Conservation (phyloP, 2,888 invertebrate genomes). For the Tachina grossa region DNA sequence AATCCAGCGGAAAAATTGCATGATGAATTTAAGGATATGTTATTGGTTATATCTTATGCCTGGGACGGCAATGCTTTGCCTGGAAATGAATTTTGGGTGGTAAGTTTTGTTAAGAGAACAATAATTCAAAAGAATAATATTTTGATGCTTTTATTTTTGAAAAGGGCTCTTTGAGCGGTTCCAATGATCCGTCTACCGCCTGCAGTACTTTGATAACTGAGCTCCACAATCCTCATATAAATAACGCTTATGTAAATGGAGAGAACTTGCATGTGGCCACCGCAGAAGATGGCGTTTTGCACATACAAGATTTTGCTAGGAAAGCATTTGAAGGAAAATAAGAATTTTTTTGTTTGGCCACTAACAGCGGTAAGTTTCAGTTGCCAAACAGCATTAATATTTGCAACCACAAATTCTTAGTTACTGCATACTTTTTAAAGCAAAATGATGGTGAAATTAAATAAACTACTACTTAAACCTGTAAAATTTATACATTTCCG, state of each 20-base stretch:
- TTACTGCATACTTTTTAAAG: no score
- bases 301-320: constrained; percentile 77
- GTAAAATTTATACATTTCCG: no score
- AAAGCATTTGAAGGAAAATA: constrained; percentile 25
- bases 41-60: constrained; percentile 86
- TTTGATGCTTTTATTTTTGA: neutral
- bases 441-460: no score
- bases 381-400: neutral
- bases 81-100: constrained; percentile 87
- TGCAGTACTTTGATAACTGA: constrained; percentile 85
- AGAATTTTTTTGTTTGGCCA: neutral
- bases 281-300: constrained; percentile 76
- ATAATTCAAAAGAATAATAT: neutral
- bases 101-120: constrained; percentile 70
- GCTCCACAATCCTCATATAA: constrained; percentile 84
- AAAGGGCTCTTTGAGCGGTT: constrained; percentile 78
- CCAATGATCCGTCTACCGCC: constrained; percentile 85
- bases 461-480: no score
- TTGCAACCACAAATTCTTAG: no score
- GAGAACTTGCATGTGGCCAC: constrained; percentile 84
- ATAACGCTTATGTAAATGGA: constrained; percentile 83
- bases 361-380: no score
- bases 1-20: constrained; percentile 84
- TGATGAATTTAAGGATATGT: constrained; percentile 81
- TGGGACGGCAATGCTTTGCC: constrained; percentile 88